phyloP scores from a whole-genome alignment of 1,140 invertebrate species.

The Copidosoma floridanum region DNA sequence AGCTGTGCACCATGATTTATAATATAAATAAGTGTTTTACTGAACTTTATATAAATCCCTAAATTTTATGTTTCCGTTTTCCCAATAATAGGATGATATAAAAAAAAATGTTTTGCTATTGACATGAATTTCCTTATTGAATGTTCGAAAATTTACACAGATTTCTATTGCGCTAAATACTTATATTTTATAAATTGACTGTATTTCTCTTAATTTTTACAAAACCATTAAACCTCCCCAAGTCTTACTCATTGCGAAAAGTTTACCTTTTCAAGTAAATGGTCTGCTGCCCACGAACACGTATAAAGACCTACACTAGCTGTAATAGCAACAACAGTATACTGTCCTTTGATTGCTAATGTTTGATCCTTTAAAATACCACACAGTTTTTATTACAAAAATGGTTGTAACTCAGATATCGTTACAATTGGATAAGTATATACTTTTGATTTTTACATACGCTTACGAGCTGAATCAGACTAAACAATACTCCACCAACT shows the following conservation, averaged over 20 bases:
- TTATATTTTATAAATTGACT: background rate
- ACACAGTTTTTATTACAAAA: background rate
- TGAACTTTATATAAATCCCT: too few relatives aligned
- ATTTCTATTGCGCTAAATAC: background rate
- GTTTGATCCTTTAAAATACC: slow-evolving; percentile 18
- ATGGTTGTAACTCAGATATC: background rate
- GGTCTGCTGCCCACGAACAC: slow-evolving; percentile 36
- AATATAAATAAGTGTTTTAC: too few relatives aligned
- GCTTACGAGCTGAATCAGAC: slow-evolving; percentile 24
- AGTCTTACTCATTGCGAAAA: background rate
- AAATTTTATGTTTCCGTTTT: too few relatives aligned
- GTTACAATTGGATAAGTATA: background rate
- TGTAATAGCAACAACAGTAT: slow-evolving; percentile 16
- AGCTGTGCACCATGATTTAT: too few relatives aligned
- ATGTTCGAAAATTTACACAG: background rate
- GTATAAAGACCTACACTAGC: slow-evolving; percentile 33
- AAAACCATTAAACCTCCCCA: too few relatives aligned
- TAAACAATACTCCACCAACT: slow-evolving; percentile 26
- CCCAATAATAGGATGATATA: too few relatives aligned
- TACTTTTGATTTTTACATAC: slow-evolving; percentile 24
- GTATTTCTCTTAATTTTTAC: too few relatives aligned
- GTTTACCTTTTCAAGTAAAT: slow-evolving; percentile 31
- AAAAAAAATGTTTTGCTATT: background rate
- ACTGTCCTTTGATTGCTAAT: slow-evolving; percentile 30
- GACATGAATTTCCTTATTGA: background rate